A percentile compares a stretch with the other conserved stretches of the same genome.
These are phyloP conservation scores for Agrypnus murinus DNA, from an alignment of 2,888 invertebrate genomes.

Conservation along the genomic window DNA sequence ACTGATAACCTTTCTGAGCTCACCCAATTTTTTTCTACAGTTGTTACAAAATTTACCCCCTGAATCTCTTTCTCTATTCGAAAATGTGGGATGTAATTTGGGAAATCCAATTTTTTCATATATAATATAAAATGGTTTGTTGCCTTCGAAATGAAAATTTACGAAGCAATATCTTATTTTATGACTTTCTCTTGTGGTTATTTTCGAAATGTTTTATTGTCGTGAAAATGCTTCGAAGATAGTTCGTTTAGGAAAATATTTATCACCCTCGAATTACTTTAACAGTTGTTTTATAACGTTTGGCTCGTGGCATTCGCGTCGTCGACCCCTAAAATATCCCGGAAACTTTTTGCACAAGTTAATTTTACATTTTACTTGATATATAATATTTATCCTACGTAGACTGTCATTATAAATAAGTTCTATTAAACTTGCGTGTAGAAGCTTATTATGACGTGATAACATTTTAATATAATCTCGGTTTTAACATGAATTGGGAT, in stretches of 20 bases:
- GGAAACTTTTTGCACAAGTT: neutral
- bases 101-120: neutral
- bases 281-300: no score
- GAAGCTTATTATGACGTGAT: constrained; percentile 18
- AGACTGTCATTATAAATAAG: constrained; percentile 12
- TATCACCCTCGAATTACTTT: no score
- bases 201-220: no score
- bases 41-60: neutral
- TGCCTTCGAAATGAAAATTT: constrained; percentile 5
- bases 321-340: no score
- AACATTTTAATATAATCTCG: constrained; percentile 21
- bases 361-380: neutral
- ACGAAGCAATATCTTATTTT: constrained; percentile 4
- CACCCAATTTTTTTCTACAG: neutral
- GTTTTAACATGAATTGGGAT: constrained; percentile 1
- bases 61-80: neutral
- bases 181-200: no score
- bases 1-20: neutral
- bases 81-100: neutral
- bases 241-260: no score
- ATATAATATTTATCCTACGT: constrained; percentile 2
- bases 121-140: neutral
- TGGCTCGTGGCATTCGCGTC: no score
- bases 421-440: neutral
- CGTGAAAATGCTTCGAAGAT: no score